These are phyloP conservation scores for Zaprionus inermis DNA, from an alignment of 1,140 invertebrate genomes.

Conservation along the genomic window DNA sequence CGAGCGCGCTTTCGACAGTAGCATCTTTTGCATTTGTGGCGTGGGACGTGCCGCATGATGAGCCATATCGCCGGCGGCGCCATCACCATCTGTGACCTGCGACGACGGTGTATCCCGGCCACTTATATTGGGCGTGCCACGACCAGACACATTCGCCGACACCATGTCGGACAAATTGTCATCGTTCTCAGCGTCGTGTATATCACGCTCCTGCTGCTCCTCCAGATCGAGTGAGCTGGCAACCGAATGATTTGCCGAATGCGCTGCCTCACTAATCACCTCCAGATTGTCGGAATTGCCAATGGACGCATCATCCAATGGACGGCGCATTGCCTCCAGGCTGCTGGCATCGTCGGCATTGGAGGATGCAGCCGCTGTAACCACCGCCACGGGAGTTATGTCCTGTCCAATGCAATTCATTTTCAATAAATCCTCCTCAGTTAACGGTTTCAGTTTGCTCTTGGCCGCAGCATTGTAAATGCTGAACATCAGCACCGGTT, in stretches of 20 bases:
- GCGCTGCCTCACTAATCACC: slow-evolving; percentile 95
- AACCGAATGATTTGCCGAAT: slow-evolving; percentile 94
- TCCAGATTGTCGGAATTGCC: slow-evolving; percentile 97
- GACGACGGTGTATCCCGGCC: slow-evolving; percentile 98
- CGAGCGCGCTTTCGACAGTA: slow-evolving; percentile 91
- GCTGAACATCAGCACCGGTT: slow-evolving; percentile 73
- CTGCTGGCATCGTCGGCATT: slow-evolving; percentile 75
- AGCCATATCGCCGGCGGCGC: slow-evolving; percentile 63
- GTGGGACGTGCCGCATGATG: slow-evolving; percentile 76
- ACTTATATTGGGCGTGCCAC: slow-evolving; percentile 90
- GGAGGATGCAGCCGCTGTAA: slow-evolving; percentile 55
- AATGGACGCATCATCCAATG: slow-evolving; percentile 93
- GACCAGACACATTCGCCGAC: slow-evolving; percentile 96
- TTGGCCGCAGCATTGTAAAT: slow-evolving; percentile 74
- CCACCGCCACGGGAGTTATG: slow-evolving; percentile 49
- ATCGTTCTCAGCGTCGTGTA: slow-evolving; percentile 85
- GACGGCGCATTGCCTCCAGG: slow-evolving; percentile 65
- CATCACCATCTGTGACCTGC: slow-evolving; percentile 92
- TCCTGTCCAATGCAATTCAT: slow-evolving; percentile 83
- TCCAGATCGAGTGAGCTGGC: slow-evolving; percentile 95
- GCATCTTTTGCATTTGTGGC: slow-evolving; percentile 85
- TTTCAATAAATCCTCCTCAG: slow-evolving; percentile 82
- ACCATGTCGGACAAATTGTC: slow-evolving; percentile 98
- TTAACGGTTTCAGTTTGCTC: slow-evolving; percentile 75
- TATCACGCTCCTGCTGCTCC: slow-evolving; percentile 91